Base-by-base conservation (phyloP, 2,888 invertebrate genomes). In the Nomada lathburiana region DNA sequence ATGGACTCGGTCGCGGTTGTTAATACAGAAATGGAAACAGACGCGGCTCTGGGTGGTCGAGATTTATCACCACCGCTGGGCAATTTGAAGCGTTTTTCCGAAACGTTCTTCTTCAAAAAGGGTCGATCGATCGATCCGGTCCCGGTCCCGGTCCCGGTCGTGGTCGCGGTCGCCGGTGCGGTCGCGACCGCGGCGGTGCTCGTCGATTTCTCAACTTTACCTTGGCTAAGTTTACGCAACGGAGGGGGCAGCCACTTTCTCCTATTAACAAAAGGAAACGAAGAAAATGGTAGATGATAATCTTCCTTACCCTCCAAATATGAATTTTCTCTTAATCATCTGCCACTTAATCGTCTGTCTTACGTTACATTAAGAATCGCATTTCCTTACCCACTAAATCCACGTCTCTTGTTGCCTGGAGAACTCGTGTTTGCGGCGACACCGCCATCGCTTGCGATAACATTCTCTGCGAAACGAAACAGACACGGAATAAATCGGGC, bases 81-180 rank as follows among this genome's bases (percentile, higher is more conserved):
- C 74, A 98, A 97, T 95, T 97, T 97, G 89, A 97, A 96, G 93
- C 97, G 96, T 94, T 97, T 98, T 93, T 98, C 98, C 63, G 97
- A 97, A 82, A 96, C 96, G 90, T 96, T 96, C 94, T 98, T 98
- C 94, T 97, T 97, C 94, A 95, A 94, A 10, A 47, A 20, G 87
- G 95, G 94, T 89, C 65, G 95, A 92, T 89, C 88, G 60, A 68
- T 53, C 20, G 87, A 62, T 87, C 36, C 36, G 36, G 90, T 0
- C 11, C 11, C 20, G 3, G n/a, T 16, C 18, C 23, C 23, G 23
- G 90, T 0, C 11, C 16, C 29, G 2, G n/a, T 18, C 18, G 50
- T 23, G 13, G 16, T 44, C n/a, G 44, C 9, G 10, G 44, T 57
- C 13, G 73, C 5, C n/a, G 81, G 5, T 26, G 26, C 3, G 3